Evolutionary conservation across 1,140 invertebrate species (phyloP), one percentile per base, ranked within the genome.

Genomic region (Lineus longissimus): DNA sequence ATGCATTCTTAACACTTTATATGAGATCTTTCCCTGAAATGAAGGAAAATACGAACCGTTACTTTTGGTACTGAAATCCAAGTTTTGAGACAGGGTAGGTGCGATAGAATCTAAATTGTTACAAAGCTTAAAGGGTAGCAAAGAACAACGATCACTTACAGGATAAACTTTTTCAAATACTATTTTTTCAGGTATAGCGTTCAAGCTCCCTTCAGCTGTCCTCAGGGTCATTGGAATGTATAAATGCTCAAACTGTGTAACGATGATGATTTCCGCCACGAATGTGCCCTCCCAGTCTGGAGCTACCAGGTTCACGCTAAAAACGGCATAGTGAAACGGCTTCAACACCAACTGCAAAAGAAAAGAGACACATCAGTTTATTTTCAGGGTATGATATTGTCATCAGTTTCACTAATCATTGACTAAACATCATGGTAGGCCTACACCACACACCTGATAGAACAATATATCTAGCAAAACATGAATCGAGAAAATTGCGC

Each of bases 141-240:
- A n/a, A n/a, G n/a, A n/a, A n/a, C n/a, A n/a, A n/a, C n/a, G n/a
- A n/a, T n/a, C n/a, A 86, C 86, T 86, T 84, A 91, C 90, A 36
- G 92, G 92, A 86, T 92, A 93, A 68, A 89, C 90, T 79, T 91
- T 87, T 63, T 89, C 86, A 77, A 93, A 91, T 51, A 87, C 81
- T 17, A 93, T 68, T 54, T 75, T 76, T 69, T 83, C 81, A 67
- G 80, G 77, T 68, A 79, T 76, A 55, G 77, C 71, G 63, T 73
- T 75, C 63, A 83, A 71, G 69, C 77, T 81, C 47, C 81, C 81
- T 68, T 79, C 77, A 9, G 79, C 77, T 58, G 81, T 81, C 66
- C 76, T 61, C 41, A 83, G 72, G 55, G 72, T 73, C 59, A 81
- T 65, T 58, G 80, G 79, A 25, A 81, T 79, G 71, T 72, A 81